Percentiles rank a stretch among this genome's conserved stretches.
Evolutionary conservation across 2,113 vertebrate species (phyloP).

Genomic region (Rafetus swinhoei): DNA sequence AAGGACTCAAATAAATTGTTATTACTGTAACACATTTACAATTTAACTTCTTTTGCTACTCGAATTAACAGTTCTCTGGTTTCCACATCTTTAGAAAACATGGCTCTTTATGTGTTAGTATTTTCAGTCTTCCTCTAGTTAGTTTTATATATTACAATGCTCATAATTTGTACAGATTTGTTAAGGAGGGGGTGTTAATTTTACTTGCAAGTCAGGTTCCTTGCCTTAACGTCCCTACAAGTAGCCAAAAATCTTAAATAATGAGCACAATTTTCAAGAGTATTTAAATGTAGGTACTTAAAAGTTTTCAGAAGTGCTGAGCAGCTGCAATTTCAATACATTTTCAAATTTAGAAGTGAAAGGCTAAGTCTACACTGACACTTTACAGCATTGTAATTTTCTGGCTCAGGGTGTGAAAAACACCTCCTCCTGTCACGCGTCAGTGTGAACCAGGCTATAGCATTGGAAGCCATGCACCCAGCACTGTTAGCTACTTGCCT

Average conservation of each 20-base stretch:
- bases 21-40: not conserved
- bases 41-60: not conserved
- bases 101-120: too few species aligned
- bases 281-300: not conserved
- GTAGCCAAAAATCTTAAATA: not conserved
- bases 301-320: not conserved
- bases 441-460: too few species aligned
- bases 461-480: too few species aligned
- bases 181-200: too few species aligned
- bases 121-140: not conserved
- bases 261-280: not conserved
- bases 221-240: not conserved
- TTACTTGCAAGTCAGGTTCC: too few species aligned
- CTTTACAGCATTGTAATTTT: too few species aligned
- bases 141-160: not conserved
- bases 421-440: too few species aligned
- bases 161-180: too few species aligned
- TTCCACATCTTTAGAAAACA: not conserved
- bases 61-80: not conserved
- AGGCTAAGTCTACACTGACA: too few species aligned
- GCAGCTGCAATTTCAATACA: not conserved
- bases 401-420: too few species aligned
- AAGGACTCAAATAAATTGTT: not conserved
- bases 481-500: too few species aligned
- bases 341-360: not conserved